Evolutionary conservation across 2,888 invertebrate genomes (phyloP), one percentile per base, ranked within the genome.

Genomic region (Cosmopolites sordidus): DNA sequence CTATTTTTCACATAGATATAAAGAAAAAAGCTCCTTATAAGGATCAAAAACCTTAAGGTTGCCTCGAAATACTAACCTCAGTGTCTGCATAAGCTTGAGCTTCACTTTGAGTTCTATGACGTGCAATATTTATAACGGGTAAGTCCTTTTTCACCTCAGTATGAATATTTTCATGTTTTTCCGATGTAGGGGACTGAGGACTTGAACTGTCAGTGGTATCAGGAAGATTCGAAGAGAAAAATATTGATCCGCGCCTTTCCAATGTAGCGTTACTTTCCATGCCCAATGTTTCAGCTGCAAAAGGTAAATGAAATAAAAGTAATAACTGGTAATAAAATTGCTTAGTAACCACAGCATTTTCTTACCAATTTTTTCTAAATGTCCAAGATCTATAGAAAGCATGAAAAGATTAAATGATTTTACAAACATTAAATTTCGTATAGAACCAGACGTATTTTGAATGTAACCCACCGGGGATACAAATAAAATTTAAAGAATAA

Each of bases 221-320:
- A 33, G 75, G 62, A 69, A 75, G 71, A 15, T 71, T 72, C 43
- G 77, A 44, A 8, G 67, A 63, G 44, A 69, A 64, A 58, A 76
- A 73, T 14, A 78, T 70, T 4, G 83, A 83, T 15, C 78, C 71
- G 56, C 82, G 76, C 48, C 83, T 76, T 63, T 84, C 83, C 77
- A 63, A 54, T 16, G 62, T 65, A 2, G 65, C 64, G 46, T 63
- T 75, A 30, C 86, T 84, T 70, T 89, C 85, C 87, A 89, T 88
- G 29, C 89, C 89, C 56, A 89, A 74, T 14, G 84, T 88, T 64
- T 89, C 89, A 55, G 88, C 89, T 89, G 64, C n/a, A 43, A 74
- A 6, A 22, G 3, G 8, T 22, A 8, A 22, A 3, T 3, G 22
- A 8, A 22, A 22, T 22, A 5, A 22, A 22, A 22, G 22, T 8